phyloP scores from a whole-genome alignment of 2,888 invertebrate genomes.

The Leptodirus hochenwartii region DNA sequence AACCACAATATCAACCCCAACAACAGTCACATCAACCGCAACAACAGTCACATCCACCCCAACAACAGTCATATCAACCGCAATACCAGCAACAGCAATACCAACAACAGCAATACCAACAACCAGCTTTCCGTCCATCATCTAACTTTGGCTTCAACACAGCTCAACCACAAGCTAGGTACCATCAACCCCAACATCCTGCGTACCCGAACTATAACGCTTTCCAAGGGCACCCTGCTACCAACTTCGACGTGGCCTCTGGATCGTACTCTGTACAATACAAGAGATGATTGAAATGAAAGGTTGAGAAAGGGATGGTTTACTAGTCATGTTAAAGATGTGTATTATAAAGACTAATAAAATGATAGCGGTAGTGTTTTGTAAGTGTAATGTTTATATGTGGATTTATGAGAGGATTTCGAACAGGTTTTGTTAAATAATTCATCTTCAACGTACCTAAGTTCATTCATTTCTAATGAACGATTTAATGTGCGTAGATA shows the following conservation, averaged over 20 bases:
- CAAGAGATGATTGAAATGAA: conserved; percentile 16
- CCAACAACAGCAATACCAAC: conserved; percentile 14
- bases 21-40: conserved; percentile 13
- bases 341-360: too few species aligned
- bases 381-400: too few species aligned
- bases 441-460: too few species aligned
- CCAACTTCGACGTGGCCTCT: conserved; percentile 50
- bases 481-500: too few species aligned
- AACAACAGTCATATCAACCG: conserved; percentile 7
- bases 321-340: background rate
- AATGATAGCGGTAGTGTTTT: too few species aligned
- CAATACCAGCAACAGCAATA: conserved; percentile 13
- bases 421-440: too few species aligned
- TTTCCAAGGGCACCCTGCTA: conserved; percentile 35
- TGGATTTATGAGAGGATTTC: too few species aligned
- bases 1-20: conserved; percentile 11
- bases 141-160: conserved; percentile 23
- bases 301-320: conserved; percentile 11
- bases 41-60: conserved; percentile 8
- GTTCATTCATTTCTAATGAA: too few species aligned
- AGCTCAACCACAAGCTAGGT: conserved; percentile 11
- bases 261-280: conserved; percentile 68
- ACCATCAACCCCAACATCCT: conserved; percentile 16
- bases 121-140: conserved; percentile 20
- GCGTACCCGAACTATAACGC: conserved; percentile 15